Evolutionary conservation across 2,888 invertebrate genomes (phyloP), one percentile per base, ranked within the genome.

Genomic region (Aphidoletes aphidimyza): DNA sequence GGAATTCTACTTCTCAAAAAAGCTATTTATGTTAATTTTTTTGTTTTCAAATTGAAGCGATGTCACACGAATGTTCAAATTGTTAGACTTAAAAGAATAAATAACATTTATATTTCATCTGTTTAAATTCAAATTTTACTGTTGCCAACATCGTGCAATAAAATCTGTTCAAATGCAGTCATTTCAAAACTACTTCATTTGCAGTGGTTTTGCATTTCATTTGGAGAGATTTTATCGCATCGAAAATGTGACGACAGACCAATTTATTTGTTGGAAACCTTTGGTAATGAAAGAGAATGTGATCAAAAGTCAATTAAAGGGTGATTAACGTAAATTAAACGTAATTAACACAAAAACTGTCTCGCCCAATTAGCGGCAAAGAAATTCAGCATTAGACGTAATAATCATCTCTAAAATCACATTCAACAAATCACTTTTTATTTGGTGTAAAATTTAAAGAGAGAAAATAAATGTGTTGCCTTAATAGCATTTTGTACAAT

Each of bases 141-240:
- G 9, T 2, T 30, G 30, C 69, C 11, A n/a, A 26, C 14, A 69
- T 30, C 17, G 22, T 69, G 69, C 69, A 69, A 30, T 69, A 69
- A 34, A 69, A 30, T 14, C 69, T 69, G 22, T 54, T 22, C 9
- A 54, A 54, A 54, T 54, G 9, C 22, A 22, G 22, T 54, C 54
- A 54, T n/a, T 54, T 22, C 54, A 47, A 47, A 47, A 17, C n/a
- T n/a, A n/a, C n/a, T n/a, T n/a, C n/a, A n/a, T n/a, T n/a, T n/a
- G 47, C 17, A 47, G 19, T 14, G 17, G 17, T 47, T n/a, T 47
- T 11, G 26, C n/a, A 54, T 26, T 54, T 54, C 26, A 54, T 54
- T 54, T 26, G 54, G 26, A 54, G 26, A 54, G 54, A 54, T 54
- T 54, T 54, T 54, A 54, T 54, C 26, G 54, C 54, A 54, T 54